Base-by-base conservation (phyloP, 2,888 invertebrate genomes). In the Micoletzkya japonica region DNA sequence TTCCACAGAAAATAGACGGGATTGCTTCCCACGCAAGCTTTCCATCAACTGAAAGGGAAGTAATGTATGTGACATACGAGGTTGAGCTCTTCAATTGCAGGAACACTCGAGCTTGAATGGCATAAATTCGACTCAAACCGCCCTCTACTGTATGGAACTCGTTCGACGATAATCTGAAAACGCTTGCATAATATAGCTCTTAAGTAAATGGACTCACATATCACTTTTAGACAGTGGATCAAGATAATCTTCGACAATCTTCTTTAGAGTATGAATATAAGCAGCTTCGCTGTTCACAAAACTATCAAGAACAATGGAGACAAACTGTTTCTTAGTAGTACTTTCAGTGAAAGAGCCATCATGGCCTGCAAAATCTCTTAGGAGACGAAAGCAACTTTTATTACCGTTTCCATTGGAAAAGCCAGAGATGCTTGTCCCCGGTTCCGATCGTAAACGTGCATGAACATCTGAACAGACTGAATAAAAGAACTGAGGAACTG, bases 121-220 rank as follows among this genome's bases (percentile, higher is more conserved):
- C 64, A 44, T 70, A 60, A 37, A 76, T 71, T 28, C 72, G 64
- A n/a, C 52, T 30, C 6, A 74, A 39, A 10, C 54, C 74, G 36
- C 61, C 56, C 34, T 52, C 59, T 3, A 76, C 20, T 28, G 54
- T 32, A n/a, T 49, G 76, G 91, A 90, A 88, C 80, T 75, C 92
- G 91, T 79, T 91, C 91, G 87, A 94, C 93, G 74, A 44, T 6
- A 70, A 26, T 34, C 61, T 69, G 60, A 26, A 49, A 52, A 95
- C 88, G 50, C 24, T 10, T 4, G 50, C 4, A 50, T 59, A 59
- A 17, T 36, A 57, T 6, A 60, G 39, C 4, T 24, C 17, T 54
- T 7, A 24, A 17, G 32, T 17, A 4, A 32, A 1, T 30, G 6
- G 36, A 60, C 74, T 61, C 39, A 74, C 76, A 76, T 34, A 63